These are phyloP conservation scores for Conomelus anceps DNA, from an alignment of 2,888 invertebrate genomes.

Conservation along the genomic window DNA sequence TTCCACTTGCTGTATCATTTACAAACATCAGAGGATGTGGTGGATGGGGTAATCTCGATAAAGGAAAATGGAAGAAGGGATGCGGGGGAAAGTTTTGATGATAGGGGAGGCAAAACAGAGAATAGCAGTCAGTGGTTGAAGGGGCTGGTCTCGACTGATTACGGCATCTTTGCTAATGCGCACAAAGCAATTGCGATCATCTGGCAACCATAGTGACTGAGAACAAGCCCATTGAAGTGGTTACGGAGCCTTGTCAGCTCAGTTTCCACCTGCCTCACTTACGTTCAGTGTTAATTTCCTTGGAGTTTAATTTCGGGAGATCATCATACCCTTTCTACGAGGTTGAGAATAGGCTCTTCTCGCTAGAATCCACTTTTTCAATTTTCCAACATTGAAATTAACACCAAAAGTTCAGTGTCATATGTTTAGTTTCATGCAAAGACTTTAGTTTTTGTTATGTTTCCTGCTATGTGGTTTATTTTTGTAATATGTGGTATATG, in stretches of 20 bases:
- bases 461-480: too few relatives aligned
- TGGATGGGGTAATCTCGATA: background rate
- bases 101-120: background rate
- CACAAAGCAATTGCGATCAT: background rate
- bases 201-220: background rate
- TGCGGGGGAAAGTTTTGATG: background rate
- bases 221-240: background rate
- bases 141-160: background rate
- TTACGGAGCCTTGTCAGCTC: too few relatives aligned
- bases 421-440: too few relatives aligned
- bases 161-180: background rate
- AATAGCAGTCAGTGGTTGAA: background rate
- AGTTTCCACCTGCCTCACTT: background rate
- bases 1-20: background rate
- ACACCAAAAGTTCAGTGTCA: too few relatives aligned
- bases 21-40: background rate
- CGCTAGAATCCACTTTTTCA: too few relatives aligned
- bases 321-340: background rate
- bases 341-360: too few relatives aligned
- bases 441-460: too few relatives aligned
- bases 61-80: background rate
- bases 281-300: background rate
- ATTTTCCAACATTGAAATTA: too few relatives aligned
- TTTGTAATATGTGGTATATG: too few relatives aligned
- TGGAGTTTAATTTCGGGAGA: background rate